Base-by-base conservation (phyloP, 2,113 vertebrate species). In the Delphinus delphis region DNA sequence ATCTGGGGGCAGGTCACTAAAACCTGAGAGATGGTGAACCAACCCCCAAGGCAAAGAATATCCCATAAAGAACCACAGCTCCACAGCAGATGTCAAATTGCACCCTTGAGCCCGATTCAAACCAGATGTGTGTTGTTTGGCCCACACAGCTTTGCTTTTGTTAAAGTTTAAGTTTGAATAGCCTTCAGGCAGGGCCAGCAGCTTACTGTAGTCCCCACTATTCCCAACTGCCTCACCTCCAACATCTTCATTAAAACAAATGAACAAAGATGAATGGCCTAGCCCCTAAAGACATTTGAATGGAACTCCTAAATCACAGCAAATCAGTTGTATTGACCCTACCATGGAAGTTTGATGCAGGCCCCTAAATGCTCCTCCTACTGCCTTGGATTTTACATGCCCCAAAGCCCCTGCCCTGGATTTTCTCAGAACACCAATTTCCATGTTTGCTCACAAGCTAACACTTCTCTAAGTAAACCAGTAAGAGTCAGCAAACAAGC, bases 171-270 rank as follows among this genome's bases (percentile, higher is more conserved):
- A 76, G 58, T 85, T n/a, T 60, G 85, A 88, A 44, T 10, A 93
- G n/a, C 18, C 90, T 81, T 88, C 38, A 58, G 82, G 79, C 28
- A 68, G 15, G 13, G 50, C 33, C 71, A 65, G 23, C 5, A 80
- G 28, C 33, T 79, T 80, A 73, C 60, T 10, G 9, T 0, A 79
- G 47, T 67, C 25, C 23, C 28, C 71, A 84, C 65, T 60, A 67
- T 67, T 81, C 71, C 81, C 81, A 50, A 36, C 0, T 65, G 50
- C 50, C 63, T 84, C 53, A 25, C 67, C 60, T 62, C 50, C 44
- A 90, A 95, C 9, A 58, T 84, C 65, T 70, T 92, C 74, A 71
- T 90, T 36, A 92, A 83, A 80, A 88, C 60, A 95, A 93, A 63
- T 77, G 10, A 73, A 83, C 67, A 87, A 17, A 82, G 89, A 96